These are phyloP conservation scores for Zelostemma sp. DNA, from an alignment of 1,140 invertebrate genomes.

Conservation along the genomic window DNA sequence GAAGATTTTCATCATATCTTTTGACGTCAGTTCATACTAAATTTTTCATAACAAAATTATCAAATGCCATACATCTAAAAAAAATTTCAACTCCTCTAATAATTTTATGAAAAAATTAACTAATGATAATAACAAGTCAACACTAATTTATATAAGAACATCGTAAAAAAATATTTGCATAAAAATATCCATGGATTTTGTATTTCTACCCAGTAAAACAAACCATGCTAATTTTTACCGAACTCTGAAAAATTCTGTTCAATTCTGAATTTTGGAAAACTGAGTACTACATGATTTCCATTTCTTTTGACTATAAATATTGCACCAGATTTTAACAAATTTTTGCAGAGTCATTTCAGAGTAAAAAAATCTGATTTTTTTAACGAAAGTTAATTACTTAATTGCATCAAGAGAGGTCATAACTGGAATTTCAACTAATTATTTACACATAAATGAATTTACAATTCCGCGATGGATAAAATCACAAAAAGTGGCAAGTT, in stretches of 20 bases:
- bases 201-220: not conserved
- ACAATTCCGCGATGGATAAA: too few relatives aligned
- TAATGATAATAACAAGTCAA: not conserved
- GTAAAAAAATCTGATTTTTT: too few relatives aligned
- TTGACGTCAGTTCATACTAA: conserved; percentile 9
- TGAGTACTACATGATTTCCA: too few relatives aligned
- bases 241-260: not conserved
- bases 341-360: too few relatives aligned
- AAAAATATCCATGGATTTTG: not conserved
- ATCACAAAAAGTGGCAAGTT: too few relatives aligned
- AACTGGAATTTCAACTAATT: too few relatives aligned
- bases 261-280: not conserved
- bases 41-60: conserved; percentile 10
- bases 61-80: too few relatives aligned
- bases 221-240: not conserved
- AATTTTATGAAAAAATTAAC: conserved; percentile 11
- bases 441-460: too few relatives aligned
- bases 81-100: conserved; percentile 8
- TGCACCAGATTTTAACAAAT: not conserved
- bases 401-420: too few relatives aligned
- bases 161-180: not conserved
- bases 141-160: not conserved
- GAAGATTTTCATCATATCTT: too few relatives aligned
- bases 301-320: not conserved
- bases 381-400: too few relatives aligned